Evolutionary conservation across 2,888 invertebrate genomes (phyloP).

Genomic region (Andrena minutula): DNA sequence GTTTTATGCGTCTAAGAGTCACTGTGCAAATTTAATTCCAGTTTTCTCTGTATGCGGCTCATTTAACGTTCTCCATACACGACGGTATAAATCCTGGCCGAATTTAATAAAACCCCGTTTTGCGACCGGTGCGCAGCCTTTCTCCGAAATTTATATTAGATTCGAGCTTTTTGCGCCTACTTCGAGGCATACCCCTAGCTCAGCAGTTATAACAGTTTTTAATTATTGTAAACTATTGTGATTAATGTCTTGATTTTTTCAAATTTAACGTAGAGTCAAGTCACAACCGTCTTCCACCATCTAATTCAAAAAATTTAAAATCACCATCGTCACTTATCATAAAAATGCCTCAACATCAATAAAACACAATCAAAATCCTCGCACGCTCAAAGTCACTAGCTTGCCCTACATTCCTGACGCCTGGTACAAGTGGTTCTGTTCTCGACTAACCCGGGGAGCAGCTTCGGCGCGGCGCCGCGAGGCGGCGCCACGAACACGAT

Average conservation of each 20-base stretch:
- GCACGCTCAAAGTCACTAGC: neutral
- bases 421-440: constrained; percentile 66
- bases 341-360: no score
- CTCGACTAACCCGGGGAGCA: constrained; percentile 40
- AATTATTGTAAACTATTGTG: neutral
- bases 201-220: neutral
- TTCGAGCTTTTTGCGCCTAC: neutral
- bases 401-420: constrained; percentile 33
- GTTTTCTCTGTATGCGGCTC: constrained; percentile 16
- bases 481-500: constrained; percentile 38
- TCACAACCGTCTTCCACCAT: no score
- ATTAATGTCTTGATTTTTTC: no score
- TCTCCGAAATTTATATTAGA: neutral
- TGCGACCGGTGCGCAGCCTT: neutral
- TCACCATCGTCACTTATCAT: no score
- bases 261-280: no score
- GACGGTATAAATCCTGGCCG: constrained; percentile 21
- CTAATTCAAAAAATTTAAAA: no score
- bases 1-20: constrained; percentile 28
- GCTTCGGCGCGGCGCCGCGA: neutral
- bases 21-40: constrained; percentile 47
- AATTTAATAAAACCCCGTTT: constrained; percentile 30
- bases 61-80: constrained; percentile 28
- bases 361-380: no score
- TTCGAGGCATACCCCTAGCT: neutral